Conservation (phyloP, 2,113 vertebrate species). For the Mormyrus lacerda region DNA sequence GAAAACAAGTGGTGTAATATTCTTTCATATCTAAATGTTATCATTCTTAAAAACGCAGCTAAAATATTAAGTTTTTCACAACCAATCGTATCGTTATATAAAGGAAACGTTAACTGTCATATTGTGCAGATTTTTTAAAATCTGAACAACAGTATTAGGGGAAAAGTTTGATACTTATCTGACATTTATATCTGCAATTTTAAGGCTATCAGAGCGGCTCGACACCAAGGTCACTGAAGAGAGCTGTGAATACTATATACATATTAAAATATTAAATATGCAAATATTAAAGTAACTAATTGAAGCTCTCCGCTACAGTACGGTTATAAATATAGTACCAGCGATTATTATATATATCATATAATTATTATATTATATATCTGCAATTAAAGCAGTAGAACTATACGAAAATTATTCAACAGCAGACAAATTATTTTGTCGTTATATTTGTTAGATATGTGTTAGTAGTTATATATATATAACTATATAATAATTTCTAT, state of each 20-base stretch:
- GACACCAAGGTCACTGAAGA: background rate
- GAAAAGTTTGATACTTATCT: background rate
- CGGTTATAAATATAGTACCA: background rate
- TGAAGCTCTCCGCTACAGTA: background rate
- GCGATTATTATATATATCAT: background rate
- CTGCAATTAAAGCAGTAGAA: background rate
- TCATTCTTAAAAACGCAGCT: too few species aligned
- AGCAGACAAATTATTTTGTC: background rate
- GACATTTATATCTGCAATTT: background rate
- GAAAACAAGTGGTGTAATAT: background rate
- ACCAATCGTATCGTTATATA: background rate
- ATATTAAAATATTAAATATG: too few species aligned
- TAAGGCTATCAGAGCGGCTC: background rate
- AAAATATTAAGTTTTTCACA: background rate
- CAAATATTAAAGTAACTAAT: background rate
- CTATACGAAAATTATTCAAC: background rate
- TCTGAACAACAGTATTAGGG: background rate
- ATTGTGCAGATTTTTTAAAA: background rate
- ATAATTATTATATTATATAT: background rate
- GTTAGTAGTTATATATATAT: background rate
- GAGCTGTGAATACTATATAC: background rate
- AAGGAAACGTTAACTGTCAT: background rate
- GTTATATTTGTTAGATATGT: background rate
- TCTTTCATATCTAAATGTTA: background rate
- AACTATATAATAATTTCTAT: background rate